These are phyloP conservation scores for Magallana gigas DNA, from an alignment of 1,140 invertebrate genomes.

Conservation along the genomic window DNA sequence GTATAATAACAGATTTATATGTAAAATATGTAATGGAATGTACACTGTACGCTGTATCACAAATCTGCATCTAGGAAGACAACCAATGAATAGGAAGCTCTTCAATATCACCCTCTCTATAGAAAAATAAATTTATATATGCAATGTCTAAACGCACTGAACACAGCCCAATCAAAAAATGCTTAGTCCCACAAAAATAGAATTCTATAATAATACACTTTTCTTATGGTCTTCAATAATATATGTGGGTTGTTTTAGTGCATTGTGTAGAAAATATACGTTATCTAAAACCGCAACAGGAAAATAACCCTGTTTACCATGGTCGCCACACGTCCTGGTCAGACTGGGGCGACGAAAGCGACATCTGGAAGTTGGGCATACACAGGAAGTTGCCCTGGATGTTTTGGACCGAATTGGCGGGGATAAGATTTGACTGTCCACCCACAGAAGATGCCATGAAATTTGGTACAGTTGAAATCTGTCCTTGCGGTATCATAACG, in stretches of 20 bases:
- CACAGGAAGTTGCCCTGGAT: constrained; percentile 9
- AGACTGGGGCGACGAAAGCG: not conserved
- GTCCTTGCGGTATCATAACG: not conserved
- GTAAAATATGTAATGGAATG: constrained; percentile 11
- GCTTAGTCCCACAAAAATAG: too few species aligned
- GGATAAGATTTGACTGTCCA: not conserved
- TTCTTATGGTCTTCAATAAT: too few species aligned
- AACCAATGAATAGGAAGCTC: not conserved
- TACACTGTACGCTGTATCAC: not conserved
- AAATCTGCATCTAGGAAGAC: constrained; percentile 26
- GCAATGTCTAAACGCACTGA: too few species aligned
- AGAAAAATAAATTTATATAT: too few species aligned
- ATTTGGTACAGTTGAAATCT: not conserved
- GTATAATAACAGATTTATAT: not conserved
- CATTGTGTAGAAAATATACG: too few species aligned
- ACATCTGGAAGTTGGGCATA: constrained; percentile 7
- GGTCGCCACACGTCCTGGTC: constrained; percentile 14
- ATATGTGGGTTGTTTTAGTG: too few species aligned
- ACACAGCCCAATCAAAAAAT: too few species aligned
- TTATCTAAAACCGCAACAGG: too few species aligned
- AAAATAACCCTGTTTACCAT: not conserved
- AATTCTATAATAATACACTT: too few species aligned
- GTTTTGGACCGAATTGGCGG: not conserved
- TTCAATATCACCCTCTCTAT: too few species aligned
- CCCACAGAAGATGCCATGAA: not conserved